Evolutionary conservation across 53 echinoderm and acorn worm species (phyloP).

Genomic region (Echinometra lucunter): DNA sequence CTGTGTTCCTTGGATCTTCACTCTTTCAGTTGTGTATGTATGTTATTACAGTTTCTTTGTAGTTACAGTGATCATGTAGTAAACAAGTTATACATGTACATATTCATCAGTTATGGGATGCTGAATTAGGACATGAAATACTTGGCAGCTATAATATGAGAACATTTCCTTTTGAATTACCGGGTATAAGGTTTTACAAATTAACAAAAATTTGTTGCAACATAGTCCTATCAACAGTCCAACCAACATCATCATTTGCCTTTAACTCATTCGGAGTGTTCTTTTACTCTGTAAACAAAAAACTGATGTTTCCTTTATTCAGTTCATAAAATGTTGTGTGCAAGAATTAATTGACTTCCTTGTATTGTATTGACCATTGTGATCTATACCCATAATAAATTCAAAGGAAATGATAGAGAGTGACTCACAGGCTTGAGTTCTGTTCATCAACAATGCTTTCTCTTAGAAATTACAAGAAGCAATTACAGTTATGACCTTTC

Average conservation of each 20-base stretch:
- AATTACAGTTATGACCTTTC: neutral
- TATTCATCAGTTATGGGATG: neutral
- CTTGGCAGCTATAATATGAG: neutral
- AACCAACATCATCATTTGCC: neutral
- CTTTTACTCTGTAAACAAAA: neutral
- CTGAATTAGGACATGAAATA: neutral
- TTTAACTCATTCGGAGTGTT: neutral
- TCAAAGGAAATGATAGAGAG: neutral
- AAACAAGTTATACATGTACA: neutral
- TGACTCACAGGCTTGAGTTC: neutral
- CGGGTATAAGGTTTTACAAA: neutral
- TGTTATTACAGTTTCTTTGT: too few relatives aligned
- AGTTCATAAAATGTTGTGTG: neutral
- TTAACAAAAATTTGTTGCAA: neutral
- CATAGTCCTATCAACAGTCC: neutral
- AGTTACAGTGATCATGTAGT: too few relatives aligned
- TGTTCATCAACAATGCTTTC: neutral
- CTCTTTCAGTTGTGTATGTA: too few relatives aligned
- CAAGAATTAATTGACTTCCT: neutral
- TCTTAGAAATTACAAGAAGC: neutral
- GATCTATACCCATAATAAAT: neutral
- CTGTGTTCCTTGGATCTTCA: too few relatives aligned
- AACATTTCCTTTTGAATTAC: neutral
- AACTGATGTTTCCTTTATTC: neutral
- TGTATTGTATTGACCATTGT: neutral